Conservation (phyloP, 1,140 invertebrate species). For the Trichonephila clavipes region DNA sequence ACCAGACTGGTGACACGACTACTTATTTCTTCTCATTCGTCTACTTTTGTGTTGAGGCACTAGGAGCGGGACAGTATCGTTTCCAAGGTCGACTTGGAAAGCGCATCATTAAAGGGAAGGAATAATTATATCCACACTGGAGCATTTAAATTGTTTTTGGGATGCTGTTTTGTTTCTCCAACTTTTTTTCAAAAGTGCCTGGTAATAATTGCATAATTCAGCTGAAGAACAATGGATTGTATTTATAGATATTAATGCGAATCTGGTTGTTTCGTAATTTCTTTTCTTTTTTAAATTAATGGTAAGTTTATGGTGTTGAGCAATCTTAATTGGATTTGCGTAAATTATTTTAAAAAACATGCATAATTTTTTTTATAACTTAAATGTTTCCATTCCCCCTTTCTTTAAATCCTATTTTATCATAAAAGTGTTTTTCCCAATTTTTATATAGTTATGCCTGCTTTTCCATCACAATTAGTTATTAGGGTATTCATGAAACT, state of each 20-base stretch:
- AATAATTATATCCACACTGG: background rate
- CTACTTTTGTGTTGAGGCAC: background rate
- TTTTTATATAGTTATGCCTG: too few species aligned
- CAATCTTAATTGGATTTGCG: too few species aligned
- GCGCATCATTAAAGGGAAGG: background rate
- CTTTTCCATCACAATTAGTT: too few species aligned
- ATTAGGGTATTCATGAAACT: too few species aligned
- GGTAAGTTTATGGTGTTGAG: too few species aligned
- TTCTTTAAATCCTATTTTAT: too few species aligned
- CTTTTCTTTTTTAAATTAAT: too few species aligned
- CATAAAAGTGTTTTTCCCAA: too few species aligned
- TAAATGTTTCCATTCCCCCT: too few species aligned
- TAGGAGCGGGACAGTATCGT: background rate
- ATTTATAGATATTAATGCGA: background rate
- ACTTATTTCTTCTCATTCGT: conserved; percentile 1
- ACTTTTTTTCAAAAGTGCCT: background rate
- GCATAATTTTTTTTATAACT: too few species aligned
- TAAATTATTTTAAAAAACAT: too few species aligned
- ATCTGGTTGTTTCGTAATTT: too few species aligned
- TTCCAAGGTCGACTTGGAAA: background rate
- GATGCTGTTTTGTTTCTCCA: background rate
- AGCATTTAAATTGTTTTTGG: background rate
- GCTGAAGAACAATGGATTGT: background rate
- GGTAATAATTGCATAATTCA: conserved; percentile 2
- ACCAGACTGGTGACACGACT: conserved; percentile 26